Base-by-base conservation (phyloP, 2,113 vertebrate genomes). In the Sterna hirundo region DNA sequence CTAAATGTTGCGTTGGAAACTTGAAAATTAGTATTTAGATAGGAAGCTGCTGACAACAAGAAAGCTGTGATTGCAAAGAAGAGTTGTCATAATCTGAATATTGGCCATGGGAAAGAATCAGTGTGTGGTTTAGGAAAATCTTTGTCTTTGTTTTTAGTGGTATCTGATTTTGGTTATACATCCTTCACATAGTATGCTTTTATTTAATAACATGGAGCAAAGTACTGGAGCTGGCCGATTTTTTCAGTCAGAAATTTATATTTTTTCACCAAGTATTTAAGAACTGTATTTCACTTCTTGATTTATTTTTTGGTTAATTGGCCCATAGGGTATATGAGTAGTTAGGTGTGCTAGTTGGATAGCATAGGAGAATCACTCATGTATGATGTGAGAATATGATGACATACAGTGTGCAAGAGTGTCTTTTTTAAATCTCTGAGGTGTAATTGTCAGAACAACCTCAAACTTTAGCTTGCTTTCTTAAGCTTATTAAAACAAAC, bases 401-500 rank as follows among this genome's bases (percentile, higher is more conserved):
- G 96, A 97, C 69, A 54, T 88, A 96, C 15, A 49, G 92, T 93
- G 87, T 97, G 86, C 87, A 93, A 88, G 85, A 92, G 91, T 71
- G 38, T 93, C 5, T 86, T 83, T 94, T 95, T 92, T 71, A 96
- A 95, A 71, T 96, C 94, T 97, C 96, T 64, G 86, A 97, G 80
- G 90, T 94, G 81, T 42, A 71, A 94, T 97, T 97, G 90, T 97
- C 90, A 92, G 91, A 97, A 93, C 84, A 95, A 76, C 90, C 54
- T 94, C 93, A 91, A 95, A 96, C 78, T 94, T 96, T 60, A 76
- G 60, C 87, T 97, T 97, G 65, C 92, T 95, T 96, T 97, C 94
- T 97, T 97, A 92, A 97, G 92, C 88, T 96, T 97, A 96, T 95
- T 97, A 92, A 96, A 98, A 90, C 77, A 97, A 96, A 88, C 96